Evolutionary conservation across 2,113 vertebrate genomes (phyloP).

Genomic region (Rhabdomys dilectus): DNA sequence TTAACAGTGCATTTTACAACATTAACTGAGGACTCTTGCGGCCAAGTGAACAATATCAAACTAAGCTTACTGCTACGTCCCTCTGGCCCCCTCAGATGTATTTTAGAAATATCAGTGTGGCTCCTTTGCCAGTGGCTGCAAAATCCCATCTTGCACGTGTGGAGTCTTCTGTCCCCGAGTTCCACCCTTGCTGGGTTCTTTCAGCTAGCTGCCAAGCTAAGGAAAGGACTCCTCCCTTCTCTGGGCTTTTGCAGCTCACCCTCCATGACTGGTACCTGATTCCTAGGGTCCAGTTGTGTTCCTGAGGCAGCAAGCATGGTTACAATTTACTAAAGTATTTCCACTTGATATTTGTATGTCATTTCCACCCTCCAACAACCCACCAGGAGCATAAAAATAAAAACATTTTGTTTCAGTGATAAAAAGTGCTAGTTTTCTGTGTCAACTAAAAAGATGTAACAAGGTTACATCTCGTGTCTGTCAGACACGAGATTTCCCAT

Average conservation of each 20-base stretch:
- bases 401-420: conserved; percentile 13
- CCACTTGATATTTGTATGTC: neutral
- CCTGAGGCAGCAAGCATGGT: neutral
- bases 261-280: neutral
- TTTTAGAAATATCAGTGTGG: neutral
- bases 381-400: conserved; percentile 1
- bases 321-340: neutral
- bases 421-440: neutral
- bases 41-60: neutral
- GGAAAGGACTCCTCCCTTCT: neutral
- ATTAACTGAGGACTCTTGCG: neutral
- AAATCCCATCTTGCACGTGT: neutral
- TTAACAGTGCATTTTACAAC: neutral
- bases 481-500: neutral
- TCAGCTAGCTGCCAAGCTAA: neutral
- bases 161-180: neutral
- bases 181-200: neutral
- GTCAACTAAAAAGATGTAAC: neutral
- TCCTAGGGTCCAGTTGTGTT: neutral
- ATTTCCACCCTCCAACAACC: neutral
- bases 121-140: neutral
- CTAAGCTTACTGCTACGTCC: neutral
- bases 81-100: neutral
- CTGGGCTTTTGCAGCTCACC: neutral
- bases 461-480: neutral